Evolutionary conservation across 2,888 invertebrate genomes (phyloP).

Genomic region (Nymphalis urticae): DNA sequence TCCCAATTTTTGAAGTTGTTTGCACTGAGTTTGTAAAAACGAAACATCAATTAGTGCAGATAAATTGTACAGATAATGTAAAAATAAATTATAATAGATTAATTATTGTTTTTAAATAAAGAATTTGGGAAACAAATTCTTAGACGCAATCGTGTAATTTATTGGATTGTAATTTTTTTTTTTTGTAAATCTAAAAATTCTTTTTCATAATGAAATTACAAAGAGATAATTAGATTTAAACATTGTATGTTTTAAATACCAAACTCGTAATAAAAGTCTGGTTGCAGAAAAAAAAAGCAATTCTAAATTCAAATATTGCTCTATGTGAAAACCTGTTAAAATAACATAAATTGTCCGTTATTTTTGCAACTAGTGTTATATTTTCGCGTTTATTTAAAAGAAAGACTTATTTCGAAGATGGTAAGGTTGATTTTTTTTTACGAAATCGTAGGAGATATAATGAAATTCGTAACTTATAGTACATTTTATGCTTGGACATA

Average conservation of each 20-base stretch:
- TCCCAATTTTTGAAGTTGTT: conserved; percentile 23
- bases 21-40: conserved; percentile 31
- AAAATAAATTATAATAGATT: conserved; percentile 45
- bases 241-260: conserved; percentile 3
- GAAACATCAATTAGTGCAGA: conserved; percentile 18
- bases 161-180: conserved; percentile 10
- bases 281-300: neutral
- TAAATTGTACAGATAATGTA: conserved; percentile 43
- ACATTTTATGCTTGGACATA: conserved; percentile 74
- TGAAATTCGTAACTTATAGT: conserved; percentile 77
- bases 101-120: conserved; percentile 32
- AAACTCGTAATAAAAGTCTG: neutral
- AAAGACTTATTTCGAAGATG: conserved; percentile 10
- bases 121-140: conserved; percentile 34
- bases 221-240: conserved; percentile 31
- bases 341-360: neutral
- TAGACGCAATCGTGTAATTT: conserved; percentile 26
- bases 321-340: neutral
- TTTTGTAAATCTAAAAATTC: conserved; percentile 8
- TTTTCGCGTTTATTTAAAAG: conserved; percentile 18
- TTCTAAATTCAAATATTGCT: neutral
- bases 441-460: conserved; percentile 61
- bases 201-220: conserved; percentile 21
- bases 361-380: conserved; percentile 27
- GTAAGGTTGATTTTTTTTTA: conserved; percentile 38